Conservation (phyloP, 1,140 invertebrate species). For the Heliconius nattereri region DNA sequence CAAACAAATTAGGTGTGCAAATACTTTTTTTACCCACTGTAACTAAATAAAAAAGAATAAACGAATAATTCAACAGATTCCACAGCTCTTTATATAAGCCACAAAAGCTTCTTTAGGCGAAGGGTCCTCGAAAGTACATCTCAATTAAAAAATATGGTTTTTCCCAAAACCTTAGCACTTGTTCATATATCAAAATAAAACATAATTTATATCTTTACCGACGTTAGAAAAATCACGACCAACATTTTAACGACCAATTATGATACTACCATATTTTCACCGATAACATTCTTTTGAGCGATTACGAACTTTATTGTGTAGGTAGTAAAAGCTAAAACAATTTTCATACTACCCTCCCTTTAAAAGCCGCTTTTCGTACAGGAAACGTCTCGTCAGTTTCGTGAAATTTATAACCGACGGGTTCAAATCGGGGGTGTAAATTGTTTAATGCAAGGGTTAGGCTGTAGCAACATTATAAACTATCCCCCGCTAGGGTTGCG, state of each 20-base stretch:
- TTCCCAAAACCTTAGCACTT: conserved; percentile 23
- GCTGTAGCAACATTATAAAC: conserved; percentile 35
- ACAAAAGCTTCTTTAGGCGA: not conserved
- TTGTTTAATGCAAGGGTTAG: conserved; percentile 72
- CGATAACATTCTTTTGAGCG: conserved; percentile 13
- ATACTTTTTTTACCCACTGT: too few species aligned
- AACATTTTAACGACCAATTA: conserved; percentile 57
- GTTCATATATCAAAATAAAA: conserved; percentile 25
- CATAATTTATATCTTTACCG: conserved; percentile 34
- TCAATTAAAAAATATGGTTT: conserved; percentile 26
- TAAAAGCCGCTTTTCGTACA: conserved; percentile 59
- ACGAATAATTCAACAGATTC: not conserved
- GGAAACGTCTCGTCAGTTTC: conserved; percentile 71
- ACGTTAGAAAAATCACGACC: conserved; percentile 41
- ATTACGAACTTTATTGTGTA: not conserved
- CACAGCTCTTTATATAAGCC: not conserved
- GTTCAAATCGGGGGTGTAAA: conserved; percentile 72
- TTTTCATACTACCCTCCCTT: conserved; percentile 45
- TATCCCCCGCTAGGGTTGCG: conserved; percentile 30
- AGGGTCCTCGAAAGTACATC: not conserved
- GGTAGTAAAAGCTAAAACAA: conserved; percentile 25
- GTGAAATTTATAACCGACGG: conserved; percentile 68
- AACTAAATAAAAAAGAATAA: too few species aligned
- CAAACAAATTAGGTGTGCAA: too few species aligned
- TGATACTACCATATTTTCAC: conserved; percentile 56